A percentile compares a stretch with the other conserved stretches of the same genome.
phyloP scores from a whole-genome alignment of 2,888 invertebrate species.

The Cyaniris semiargus region DNA sequence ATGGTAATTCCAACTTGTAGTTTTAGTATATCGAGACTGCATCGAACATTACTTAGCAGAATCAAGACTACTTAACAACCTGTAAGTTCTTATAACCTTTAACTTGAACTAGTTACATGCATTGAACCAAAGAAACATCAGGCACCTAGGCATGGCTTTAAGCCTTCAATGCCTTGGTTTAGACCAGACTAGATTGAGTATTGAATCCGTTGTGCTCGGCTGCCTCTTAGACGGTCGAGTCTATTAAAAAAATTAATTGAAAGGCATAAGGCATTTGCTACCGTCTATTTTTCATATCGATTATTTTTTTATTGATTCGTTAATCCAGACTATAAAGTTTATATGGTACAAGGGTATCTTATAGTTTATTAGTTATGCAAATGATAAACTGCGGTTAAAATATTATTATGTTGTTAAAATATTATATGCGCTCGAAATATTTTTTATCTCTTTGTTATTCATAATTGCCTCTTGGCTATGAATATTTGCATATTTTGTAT shows the following conservation, averaged over 20 bases:
- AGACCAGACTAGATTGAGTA: constrained; percentile 4
- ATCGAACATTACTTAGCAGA: too few species aligned
- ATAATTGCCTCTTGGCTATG: neutral
- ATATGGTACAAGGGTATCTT: neutral
- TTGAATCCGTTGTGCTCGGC: constrained; percentile 8
- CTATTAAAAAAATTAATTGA: constrained; percentile 1
- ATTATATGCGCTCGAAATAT: neutral
- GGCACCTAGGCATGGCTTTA: neutral
- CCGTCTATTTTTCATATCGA: neutral
- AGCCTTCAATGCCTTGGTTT: neutral
- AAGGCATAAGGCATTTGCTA: neutral
- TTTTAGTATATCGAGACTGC: too few species aligned
- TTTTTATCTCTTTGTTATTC: neutral
- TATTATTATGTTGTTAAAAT: neutral
- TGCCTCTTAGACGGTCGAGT: neutral
- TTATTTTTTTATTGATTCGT: neutral
- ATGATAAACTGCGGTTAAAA: neutral
- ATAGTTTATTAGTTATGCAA: neutral
- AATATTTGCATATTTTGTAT: too few species aligned
- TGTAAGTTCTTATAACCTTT: neutral
- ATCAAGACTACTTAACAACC: too few species aligned
- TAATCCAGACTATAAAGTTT: neutral
- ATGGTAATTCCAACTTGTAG: too few species aligned
- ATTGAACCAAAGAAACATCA: neutral
- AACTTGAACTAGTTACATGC: neutral